A percentile compares a stretch with the other conserved stretches of the same genome.
These are phyloP conservation scores for Geopemphigus sp. DNA, from an alignment of 1,140 invertebrate species.

Conservation along the genomic window DNA sequence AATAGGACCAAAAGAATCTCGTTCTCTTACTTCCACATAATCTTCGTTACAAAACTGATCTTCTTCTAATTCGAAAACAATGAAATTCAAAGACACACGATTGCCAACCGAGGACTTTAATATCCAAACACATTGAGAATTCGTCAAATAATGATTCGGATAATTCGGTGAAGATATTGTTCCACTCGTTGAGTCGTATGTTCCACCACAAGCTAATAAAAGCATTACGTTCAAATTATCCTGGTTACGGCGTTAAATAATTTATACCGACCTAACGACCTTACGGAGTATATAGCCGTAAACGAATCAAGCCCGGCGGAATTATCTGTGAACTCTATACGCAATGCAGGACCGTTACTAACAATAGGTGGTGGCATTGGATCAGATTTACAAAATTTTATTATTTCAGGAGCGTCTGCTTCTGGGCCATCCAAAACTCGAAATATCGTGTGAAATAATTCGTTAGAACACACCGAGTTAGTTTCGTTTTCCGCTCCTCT, in stretches of 20 bases:
- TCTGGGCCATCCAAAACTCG: constrained; percentile 67
- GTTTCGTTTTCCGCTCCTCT: background rate
- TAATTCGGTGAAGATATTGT: constrained; percentile 73
- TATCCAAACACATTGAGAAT: constrained; percentile 74
- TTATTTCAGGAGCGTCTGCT: constrained; percentile 58
- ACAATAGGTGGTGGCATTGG: constrained; percentile 62
- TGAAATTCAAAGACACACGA: constrained; percentile 64
- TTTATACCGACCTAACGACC: constrained; percentile 59
- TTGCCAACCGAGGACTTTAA: constrained; percentile 63
- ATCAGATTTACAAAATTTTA: constrained; percentile 60
- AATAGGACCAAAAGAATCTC: constrained; percentile 63
- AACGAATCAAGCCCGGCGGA: constrained; percentile 53
- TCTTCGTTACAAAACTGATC: constrained; percentile 78
- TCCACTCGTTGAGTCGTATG: constrained; percentile 64
- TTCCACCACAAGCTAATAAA: constrained; percentile 68
- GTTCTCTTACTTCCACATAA: constrained; percentile 78
- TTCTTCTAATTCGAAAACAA: constrained; percentile 66
- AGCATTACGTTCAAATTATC: background rate
- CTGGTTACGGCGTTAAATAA: too few relatives aligned
- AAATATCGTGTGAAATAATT: constrained; percentile 18
- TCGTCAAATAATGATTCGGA: constrained; percentile 73
- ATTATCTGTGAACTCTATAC: constrained; percentile 54
- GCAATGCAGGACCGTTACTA: constrained; percentile 65
- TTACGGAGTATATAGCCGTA: constrained; percentile 64
- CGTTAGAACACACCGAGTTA: background rate